Percentiles rank a stretch among this genome's conserved stretches.
These are phyloP conservation scores for Dufourea novaeangliae DNA, from an alignment of 1,140 invertebrate species.

Conservation along the genomic window DNA sequence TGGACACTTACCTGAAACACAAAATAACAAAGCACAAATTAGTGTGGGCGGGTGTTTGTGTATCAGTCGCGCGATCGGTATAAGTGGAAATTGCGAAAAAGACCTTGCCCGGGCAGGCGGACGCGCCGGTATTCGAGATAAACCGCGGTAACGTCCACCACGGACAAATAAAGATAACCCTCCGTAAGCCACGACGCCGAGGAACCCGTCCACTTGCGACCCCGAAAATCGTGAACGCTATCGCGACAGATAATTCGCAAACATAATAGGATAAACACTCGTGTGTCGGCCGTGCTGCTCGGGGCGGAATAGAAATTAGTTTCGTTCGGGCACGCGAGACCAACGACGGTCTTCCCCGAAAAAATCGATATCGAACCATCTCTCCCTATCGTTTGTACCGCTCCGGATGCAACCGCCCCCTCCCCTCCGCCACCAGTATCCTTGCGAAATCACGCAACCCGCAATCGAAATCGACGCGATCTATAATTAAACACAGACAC, in stretches of 20 bases:
- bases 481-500: neutral
- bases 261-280: constrained; percentile 60
- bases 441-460: neutral
- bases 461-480: neutral
- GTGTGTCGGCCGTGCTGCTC: constrained; percentile 18
- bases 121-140: constrained; percentile 7
- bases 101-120: neutral
- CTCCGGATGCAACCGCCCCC: neutral
- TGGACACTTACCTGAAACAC: constrained; percentile 64
- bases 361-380: constrained; percentile 57
- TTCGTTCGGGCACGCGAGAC: constrained; percentile 51
- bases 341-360: constrained; percentile 21
- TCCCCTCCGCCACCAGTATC: neutral
- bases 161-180: constrained; percentile 36
- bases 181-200: constrained; percentile 3
- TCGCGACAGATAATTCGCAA: constrained; percentile 58
- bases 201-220: constrained; percentile 17
- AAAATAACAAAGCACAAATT: constrained; percentile 32
- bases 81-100: constrained; percentile 20
- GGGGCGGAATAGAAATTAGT: constrained; percentile 58
- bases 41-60: neutral
- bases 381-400: neutral
- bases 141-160: neutral
- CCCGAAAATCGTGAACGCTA: constrained; percentile 55
- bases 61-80: neutral